Conservation (phyloP, 2,797 vertebrate genomes). For the Leptatherina wallacei region DNA sequence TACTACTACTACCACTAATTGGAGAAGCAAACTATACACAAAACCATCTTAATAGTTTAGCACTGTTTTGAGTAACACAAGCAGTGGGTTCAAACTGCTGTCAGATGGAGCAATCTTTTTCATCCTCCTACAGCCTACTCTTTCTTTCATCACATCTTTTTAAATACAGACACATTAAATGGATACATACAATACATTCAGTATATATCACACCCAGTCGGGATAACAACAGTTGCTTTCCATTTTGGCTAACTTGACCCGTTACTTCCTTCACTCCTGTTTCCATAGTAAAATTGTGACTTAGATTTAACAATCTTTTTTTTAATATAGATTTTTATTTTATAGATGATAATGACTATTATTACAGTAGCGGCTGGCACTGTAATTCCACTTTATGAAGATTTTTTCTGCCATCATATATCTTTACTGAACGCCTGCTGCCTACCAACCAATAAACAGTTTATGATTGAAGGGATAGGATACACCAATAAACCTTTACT, state of each 20-base stretch:
- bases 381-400: neutral
- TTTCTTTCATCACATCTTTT: conserved; percentile 5
- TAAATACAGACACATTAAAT: neutral
- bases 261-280: neutral
- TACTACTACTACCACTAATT: conserved; percentile 29
- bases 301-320: neutral
- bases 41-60: neutral
- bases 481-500: neutral
- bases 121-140: neutral
- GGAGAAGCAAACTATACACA: neutral
- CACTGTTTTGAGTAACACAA: neutral
- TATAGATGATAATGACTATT: neutral
- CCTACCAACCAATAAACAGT: neutral
- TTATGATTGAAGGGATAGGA: neutral
- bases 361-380: neutral
- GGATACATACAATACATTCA: conserved; percentile 12
- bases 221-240: neutral
- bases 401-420: neutral
- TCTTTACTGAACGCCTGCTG: neutral
- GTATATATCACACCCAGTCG: neutral
- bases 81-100: conserved; percentile 2
- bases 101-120: conserved; percentile 7
- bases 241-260: neutral
- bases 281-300: neutral
- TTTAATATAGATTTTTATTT: neutral